Percentiles rank a stretch among this genome's conserved stretches.
These are phyloP conservation scores for Platycheirus rosarum DNA, from an alignment of 2,888 invertebrate genomes.

Conservation along the genomic window DNA sequence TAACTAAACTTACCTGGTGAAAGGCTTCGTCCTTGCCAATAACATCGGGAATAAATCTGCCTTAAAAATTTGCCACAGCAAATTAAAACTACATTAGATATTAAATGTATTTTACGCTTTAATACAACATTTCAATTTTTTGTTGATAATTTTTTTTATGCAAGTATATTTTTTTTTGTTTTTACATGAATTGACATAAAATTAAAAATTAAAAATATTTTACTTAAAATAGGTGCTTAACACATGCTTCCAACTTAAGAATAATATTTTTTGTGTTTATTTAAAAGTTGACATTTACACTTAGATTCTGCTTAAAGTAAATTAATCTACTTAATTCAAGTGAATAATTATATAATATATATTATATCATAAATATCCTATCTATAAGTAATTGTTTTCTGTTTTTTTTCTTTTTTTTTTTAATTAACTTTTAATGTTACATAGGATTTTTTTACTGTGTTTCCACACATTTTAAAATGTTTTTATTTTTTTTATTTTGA, in stretches of 20 bases:
- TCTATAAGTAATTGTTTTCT: constrained; percentile 67
- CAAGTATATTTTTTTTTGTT: constrained; percentile 30
- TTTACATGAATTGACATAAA: constrained; percentile 71
- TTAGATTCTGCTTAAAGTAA: constrained; percentile 63
- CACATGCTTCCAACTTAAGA: constrained; percentile 61
- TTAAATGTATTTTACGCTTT: constrained; percentile 56
- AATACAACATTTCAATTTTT: constrained; percentile 60
- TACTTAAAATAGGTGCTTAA: constrained; percentile 66
- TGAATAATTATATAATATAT: constrained; percentile 52
- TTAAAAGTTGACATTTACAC: constrained; percentile 62
- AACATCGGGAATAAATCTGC: no score
- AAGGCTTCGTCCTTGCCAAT: no score
- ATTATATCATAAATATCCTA: constrained; percentile 74
- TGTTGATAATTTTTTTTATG: constrained; percentile 48
- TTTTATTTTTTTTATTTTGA: constrained; percentile 60
- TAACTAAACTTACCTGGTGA: no score
- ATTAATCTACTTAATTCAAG: constrained; percentile 71
- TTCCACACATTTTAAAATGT: constrained; percentile 69
- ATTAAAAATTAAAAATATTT: constrained; percentile 64
- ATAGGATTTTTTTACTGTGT: constrained; percentile 71
- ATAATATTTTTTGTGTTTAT: constrained; percentile 36
- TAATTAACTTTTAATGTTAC: constrained; percentile 59
- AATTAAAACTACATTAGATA: constrained; percentile 33
- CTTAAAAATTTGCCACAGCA: no score
- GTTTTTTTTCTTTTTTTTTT: constrained; percentile 32